These are phyloP conservation scores for Ataeniobius toweri DNA, from an alignment of 2,797 vertebrate species.

Conservation along the genomic window DNA sequence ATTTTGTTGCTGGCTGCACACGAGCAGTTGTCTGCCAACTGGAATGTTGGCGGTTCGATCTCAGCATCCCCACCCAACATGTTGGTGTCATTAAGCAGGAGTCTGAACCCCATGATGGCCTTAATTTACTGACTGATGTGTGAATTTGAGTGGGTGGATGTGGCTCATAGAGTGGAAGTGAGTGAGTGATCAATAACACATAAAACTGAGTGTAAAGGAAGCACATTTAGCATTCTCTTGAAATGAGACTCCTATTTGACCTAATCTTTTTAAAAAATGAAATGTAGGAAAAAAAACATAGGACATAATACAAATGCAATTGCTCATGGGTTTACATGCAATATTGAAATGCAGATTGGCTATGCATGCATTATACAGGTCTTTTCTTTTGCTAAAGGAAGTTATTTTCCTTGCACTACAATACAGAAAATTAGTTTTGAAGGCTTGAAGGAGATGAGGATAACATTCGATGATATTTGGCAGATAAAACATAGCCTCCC, in stretches of 20 bases:
- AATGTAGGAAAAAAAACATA: background rate
- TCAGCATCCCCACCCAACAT: background rate
- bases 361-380: background rate
- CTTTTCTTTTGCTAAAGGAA: background rate
- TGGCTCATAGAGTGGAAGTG: background rate
- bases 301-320: background rate
- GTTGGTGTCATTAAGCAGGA: background rate
- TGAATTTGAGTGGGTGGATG: background rate
- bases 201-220: background rate
- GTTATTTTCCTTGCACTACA: background rate
- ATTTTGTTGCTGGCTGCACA: background rate
- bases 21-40: background rate
- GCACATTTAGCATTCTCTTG: background rate
- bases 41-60: background rate
- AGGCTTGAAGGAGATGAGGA: background rate
- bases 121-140: conserved; percentile 2
- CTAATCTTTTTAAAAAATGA: background rate
- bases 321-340: background rate
- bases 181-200: conserved; percentile 3
- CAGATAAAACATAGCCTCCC: background rate
- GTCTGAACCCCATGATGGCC: background rate
- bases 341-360: background rate
- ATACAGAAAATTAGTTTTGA: background rate
- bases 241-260: background rate
- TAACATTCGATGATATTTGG: background rate